phyloP scores from a whole-genome alignment of 2,797 vertebrate genomes.

The Sebastolobus alascanus region DNA sequence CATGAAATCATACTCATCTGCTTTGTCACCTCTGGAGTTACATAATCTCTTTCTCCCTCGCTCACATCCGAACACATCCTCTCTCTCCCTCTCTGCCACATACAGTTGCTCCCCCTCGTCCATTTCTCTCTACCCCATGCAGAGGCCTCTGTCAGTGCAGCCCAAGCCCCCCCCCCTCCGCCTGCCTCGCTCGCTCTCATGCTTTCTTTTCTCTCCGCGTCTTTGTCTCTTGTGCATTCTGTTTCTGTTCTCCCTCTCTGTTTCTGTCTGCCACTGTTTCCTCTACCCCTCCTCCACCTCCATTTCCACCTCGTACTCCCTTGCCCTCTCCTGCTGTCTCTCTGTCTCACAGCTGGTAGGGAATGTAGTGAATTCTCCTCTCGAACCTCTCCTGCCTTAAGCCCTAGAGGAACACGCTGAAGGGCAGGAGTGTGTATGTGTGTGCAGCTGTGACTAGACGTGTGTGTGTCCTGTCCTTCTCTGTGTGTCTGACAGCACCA shows the following conservation, averaged over 20 bases:
- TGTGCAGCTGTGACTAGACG: slow-evolving; percentile 21
- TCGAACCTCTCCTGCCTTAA: slow-evolving; percentile 66
- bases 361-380: slow-evolving; percentile 67
- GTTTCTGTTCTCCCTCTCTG: slow-evolving; percentile 44
- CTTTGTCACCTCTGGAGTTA: slow-evolving; percentile 70
- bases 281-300: background rate
- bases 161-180: background rate
- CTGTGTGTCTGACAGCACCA: slow-evolving; percentile 77
- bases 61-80: slow-evolving; percentile 40
- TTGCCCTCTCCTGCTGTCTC: slow-evolving; percentile 56
- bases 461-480: slow-evolving; percentile 55
- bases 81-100: slow-evolving; percentile 40
- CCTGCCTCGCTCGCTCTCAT: slow-evolving; percentile 19
- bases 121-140: slow-evolving; percentile 53
- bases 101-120: slow-evolving; percentile 58
- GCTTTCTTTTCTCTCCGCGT: slow-evolving; percentile 44
- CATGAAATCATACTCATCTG: slow-evolving; percentile 70
- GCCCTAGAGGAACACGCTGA: slow-evolving; percentile 67
- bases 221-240: slow-evolving; percentile 62
- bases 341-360: slow-evolving; percentile 69
- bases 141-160: slow-evolving; percentile 33
- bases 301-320: slow-evolving; percentile 50
- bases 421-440: slow-evolving; percentile 61
- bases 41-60: slow-evolving; percentile 65
- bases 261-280: slow-evolving; percentile 59